Percentiles rank a stretch among this genome's conserved stretches.
These are phyloP conservation scores for Apotomis betuletana DNA, from an alignment of 2,888 invertebrate species.

Conservation along the genomic window DNA sequence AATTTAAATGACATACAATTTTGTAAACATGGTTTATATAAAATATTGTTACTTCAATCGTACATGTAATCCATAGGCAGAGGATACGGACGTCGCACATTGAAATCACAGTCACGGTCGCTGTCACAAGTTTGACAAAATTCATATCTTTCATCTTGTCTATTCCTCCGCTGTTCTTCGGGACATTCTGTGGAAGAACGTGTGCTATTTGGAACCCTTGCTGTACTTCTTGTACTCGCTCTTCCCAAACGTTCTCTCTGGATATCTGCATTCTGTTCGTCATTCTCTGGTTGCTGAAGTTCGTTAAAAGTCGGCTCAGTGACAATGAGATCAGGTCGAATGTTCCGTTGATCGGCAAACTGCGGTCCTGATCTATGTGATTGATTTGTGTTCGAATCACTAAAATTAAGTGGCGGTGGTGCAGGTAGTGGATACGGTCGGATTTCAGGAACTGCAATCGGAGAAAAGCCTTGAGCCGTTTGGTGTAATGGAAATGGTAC, in stretches of 20 bases:
- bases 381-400: background rate
- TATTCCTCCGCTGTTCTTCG: background rate
- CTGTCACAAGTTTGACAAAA: slow-evolving; percentile 29
- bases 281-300: background rate
- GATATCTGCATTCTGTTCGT: background rate
- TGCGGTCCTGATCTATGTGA: background rate
- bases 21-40: too few relatives aligned
- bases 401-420: background rate
- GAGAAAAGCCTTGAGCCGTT: background rate
- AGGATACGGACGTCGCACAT: slow-evolving; percentile 4
- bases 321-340: background rate
- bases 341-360: background rate
- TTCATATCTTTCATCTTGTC: background rate
- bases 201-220: background rate
- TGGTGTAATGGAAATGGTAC: background rate
- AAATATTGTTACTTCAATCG: background rate
- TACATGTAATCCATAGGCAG: slow-evolving; percentile 18
- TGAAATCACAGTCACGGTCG: slow-evolving; percentile 18
- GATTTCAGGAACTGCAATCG: background rate
- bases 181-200: slow-evolving; percentile 10
- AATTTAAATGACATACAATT: too few relatives aligned
- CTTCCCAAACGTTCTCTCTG: background rate
- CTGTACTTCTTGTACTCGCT: background rate
- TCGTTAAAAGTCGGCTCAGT: background rate
- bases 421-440: background rate